phyloP scores from a whole-genome alignment of 2,888 invertebrate species.

The Agonopterix alstromeriana region DNA sequence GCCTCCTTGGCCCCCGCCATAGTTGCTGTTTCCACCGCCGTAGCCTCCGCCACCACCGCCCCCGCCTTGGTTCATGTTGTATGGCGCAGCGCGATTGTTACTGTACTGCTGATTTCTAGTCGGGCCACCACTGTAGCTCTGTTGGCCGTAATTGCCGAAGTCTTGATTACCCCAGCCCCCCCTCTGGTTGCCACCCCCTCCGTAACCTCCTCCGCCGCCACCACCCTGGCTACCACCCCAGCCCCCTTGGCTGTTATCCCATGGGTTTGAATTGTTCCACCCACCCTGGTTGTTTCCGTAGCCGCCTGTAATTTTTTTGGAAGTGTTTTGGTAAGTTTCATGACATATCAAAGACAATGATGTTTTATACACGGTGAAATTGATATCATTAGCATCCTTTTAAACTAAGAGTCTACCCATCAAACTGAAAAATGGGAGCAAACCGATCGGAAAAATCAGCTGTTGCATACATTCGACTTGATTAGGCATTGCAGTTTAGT shows the following conservation, averaged over 20 bases:
- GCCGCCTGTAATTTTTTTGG: conserved; percentile 49
- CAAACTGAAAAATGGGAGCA: too few relatives aligned
- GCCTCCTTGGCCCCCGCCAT: conserved; percentile 63
- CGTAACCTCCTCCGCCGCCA: conserved; percentile 60
- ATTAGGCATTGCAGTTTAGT: too few relatives aligned
- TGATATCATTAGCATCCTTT: too few relatives aligned
- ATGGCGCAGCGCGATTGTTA: conserved; percentile 82
- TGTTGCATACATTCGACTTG: too few relatives aligned
- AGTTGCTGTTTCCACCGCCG: conserved; percentile 52
- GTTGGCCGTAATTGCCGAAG: conserved; percentile 86
- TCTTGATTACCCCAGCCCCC: conserved; percentile 79
- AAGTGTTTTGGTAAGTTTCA: neutral
- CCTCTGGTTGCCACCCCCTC: conserved; percentile 68
- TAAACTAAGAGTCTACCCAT: too few relatives aligned
- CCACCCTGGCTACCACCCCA: conserved; percentile 35
- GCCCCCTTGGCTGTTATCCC: conserved; percentile 55
- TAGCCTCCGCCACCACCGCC: conserved; percentile 55
- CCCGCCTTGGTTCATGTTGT: conserved; percentile 80
- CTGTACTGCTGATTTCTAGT: conserved; percentile 85
- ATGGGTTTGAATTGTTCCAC: conserved; percentile 69
- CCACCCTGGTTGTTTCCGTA: conserved; percentile 77
- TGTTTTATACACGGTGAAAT: too few relatives aligned
- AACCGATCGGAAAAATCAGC: too few relatives aligned
- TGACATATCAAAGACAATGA: neutral
- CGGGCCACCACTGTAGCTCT: conserved; percentile 91